Percentiles rank a stretch among this genome's conserved stretches.
Evolutionary conservation across 2,797 vertebrate genomes (phyloP).

Genomic region (Jordanella pulchra): DNA sequence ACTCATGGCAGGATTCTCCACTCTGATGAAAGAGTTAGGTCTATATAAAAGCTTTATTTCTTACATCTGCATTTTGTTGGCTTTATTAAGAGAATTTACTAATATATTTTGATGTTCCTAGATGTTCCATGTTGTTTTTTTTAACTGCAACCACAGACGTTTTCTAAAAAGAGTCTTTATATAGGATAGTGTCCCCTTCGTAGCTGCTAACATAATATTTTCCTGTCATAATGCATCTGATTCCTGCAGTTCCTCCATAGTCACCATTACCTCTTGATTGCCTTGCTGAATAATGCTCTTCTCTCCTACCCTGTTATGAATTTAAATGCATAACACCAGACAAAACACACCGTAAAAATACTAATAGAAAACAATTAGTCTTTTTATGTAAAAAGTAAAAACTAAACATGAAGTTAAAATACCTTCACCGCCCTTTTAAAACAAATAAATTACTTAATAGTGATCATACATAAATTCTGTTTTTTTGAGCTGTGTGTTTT

Average conservation of each 20-base stretch:
- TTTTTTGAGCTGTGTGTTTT: background rate
- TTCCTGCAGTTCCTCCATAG: too few relatives aligned
- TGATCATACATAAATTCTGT: too few relatives aligned
- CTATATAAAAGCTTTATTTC: background rate
- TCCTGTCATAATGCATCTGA: too few relatives aligned
- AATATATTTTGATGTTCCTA: background rate
- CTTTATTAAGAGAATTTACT: background rate
- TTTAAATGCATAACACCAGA: background rate
- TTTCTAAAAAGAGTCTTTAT: too few relatives aligned
- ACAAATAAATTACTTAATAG: background rate
- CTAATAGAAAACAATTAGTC: background rate
- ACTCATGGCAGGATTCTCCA: constrained; percentile 25
- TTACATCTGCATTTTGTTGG: background rate
- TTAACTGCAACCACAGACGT: background rate
- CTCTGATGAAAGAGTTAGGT: background rate
- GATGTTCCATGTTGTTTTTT: background rate
- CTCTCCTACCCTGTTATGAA: background rate
- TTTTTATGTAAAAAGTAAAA: too few relatives aligned
- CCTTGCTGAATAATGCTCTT: background rate
- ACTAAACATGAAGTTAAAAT: background rate
- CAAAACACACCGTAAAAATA: background rate
- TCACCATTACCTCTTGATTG: background rate
- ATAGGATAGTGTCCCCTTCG: too few relatives aligned
- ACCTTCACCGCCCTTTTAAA: background rate
- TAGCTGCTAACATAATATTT: too few relatives aligned